A percentile compares a stretch with the other conserved stretches of the same genome.
phyloP scores from a whole-genome alignment of 2,888 invertebrate species.

The Drosophila kambysellisi region DNA sequence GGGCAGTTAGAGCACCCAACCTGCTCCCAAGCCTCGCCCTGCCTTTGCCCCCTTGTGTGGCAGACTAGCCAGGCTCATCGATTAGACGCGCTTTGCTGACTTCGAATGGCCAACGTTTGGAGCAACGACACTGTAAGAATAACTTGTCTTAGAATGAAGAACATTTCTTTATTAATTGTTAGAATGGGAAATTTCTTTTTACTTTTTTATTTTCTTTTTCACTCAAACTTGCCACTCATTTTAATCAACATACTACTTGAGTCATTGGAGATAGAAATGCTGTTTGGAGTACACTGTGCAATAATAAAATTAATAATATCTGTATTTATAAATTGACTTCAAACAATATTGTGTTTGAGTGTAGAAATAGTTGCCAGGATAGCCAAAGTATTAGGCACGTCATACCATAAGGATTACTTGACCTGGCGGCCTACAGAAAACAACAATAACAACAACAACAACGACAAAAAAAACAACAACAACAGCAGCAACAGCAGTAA shows the following conservation, averaged over 20 bases:
- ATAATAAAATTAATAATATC: no score
- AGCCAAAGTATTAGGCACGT: constrained; percentile 11
- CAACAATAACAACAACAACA: constrained; percentile 12
- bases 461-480: not conserved
- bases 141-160: not conserved
- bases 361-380: not conserved
- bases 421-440: constrained; percentile 40
- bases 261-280: no score
- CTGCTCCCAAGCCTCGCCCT: no score
- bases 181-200: not conserved
- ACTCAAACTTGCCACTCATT: not conserved
- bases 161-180: not conserved
- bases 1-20: not conserved
- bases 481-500: not conserved
- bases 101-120: constrained; percentile 32
- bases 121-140: constrained; percentile 8
- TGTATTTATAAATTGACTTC: not conserved
- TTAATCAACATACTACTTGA: not conserved
- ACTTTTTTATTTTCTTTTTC: no score
- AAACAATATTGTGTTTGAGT: not conserved
- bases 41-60: not conserved
- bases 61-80: constrained; percentile 46
- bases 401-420: constrained; percentile 54
- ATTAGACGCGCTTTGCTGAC: constrained; percentile 62
- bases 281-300: no score